Evolutionary conservation across 2,797 vertebrate species (phyloP).

Genomic region (Pogonophryne albipinna): DNA sequence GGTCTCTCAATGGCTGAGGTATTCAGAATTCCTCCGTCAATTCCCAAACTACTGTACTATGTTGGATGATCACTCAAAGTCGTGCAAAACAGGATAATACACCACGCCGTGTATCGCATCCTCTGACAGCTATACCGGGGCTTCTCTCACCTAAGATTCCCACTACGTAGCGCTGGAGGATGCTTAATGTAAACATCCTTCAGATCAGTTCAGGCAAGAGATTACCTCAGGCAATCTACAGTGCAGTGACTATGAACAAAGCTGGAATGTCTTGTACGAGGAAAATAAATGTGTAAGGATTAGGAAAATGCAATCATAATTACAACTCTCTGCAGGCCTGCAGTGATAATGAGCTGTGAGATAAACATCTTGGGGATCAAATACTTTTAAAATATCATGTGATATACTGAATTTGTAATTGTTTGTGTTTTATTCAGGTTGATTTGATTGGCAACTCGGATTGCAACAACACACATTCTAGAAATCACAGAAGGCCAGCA

Average conservation of each 20-base stretch:
- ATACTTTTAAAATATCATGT: not conserved
- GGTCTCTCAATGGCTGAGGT: constrained; percentile 83
- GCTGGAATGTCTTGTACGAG: not conserved
- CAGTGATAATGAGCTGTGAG: not conserved
- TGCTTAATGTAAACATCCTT: constrained; percentile 6
- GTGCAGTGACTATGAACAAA: not conserved
- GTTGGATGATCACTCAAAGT: constrained; percentile 67
- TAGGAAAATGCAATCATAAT: not conserved
- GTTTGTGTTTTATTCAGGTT: not conserved
- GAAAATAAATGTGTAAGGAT: not conserved
- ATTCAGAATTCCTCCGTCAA: constrained; percentile 73
- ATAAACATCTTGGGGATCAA: constrained; percentile 1
- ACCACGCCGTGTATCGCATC: not conserved
- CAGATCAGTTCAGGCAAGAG: not conserved
- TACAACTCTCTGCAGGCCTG: not conserved
- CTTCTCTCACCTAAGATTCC: constrained; percentile 14
- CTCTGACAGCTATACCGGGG: constrained; percentile 23
- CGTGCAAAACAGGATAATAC: constrained; percentile 24
- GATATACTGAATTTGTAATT: not conserved
- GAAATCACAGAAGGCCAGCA: not conserved
- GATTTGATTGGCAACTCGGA: not conserved
- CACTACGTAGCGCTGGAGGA: constrained; percentile 13
- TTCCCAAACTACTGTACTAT: constrained; percentile 70
- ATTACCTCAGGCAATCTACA: not conserved
- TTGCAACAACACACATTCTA: not conserved